Percentiles rank a stretch among this genome's conserved stretches.
phyloP scores from a whole-genome alignment of 2,113 vertebrate species.

The Noctilio leporinus region DNA sequence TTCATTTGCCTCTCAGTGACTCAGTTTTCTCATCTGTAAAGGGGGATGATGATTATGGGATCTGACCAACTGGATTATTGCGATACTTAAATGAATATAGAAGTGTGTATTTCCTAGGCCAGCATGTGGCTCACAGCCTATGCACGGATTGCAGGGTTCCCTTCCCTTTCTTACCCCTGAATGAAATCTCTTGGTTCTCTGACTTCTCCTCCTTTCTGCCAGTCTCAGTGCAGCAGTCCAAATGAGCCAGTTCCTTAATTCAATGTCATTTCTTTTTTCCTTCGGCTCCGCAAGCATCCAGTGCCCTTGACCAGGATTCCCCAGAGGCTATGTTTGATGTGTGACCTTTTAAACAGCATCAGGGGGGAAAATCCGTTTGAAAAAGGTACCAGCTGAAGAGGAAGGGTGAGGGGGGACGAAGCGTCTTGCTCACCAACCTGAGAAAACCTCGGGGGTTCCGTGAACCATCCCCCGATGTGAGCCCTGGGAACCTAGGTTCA shows the following conservation, averaged over 20 bases:
- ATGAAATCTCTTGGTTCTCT: background rate
- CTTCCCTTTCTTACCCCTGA: background rate
- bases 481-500: background rate
- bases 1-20: background rate
- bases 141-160: rapidly evolving
- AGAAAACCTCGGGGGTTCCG: background rate
- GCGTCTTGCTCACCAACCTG: background rate
- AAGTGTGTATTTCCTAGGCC: background rate
- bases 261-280: background rate
- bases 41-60: background rate
- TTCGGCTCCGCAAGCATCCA: background rate
- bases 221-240: background rate
- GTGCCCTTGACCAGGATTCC: background rate
- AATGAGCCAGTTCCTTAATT: background rate
- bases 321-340: background rate
- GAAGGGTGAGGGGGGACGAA: background rate
- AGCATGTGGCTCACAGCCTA: rapidly evolving
- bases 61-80: background rate
- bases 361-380: background rate
- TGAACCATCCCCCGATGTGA: rapidly evolving
- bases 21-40: background rate
- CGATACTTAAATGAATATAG: background rate
- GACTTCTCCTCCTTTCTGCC: background rate
- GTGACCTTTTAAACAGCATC: conserved; percentile 18
- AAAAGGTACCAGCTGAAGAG: background rate